A percentile compares a stretch with the other conserved stretches of the same genome.
These are phyloP conservation scores for Eupeodes latifasciatus DNA, from an alignment of 2,888 invertebrate species.

Conservation along the genomic window DNA sequence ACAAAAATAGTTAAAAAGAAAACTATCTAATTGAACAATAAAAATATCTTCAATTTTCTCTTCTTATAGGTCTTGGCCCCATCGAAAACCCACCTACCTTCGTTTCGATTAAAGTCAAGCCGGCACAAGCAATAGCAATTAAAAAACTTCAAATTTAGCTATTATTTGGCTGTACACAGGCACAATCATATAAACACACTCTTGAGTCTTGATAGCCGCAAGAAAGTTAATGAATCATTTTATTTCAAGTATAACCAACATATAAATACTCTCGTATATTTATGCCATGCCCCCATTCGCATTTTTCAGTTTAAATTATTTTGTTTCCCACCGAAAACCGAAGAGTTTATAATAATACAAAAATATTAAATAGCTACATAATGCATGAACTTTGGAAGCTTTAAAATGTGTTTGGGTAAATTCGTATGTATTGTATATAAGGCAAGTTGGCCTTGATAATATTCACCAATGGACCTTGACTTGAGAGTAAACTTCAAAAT, in stretches of 20 bases:
- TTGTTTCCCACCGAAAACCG: conserved; percentile 25
- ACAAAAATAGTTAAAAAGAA: neutral
- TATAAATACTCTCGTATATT: neutral
- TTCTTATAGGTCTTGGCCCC: conserved; percentile 26
- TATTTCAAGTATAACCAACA: neutral
- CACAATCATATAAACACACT: neutral
- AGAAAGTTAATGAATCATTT: conserved; percentile 45
- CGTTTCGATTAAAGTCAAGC: conserved; percentile 29
- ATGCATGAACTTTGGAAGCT: conserved; percentile 19
- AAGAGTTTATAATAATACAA: neutral
- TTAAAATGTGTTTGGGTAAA: neutral
- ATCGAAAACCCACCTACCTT: conserved; percentile 1
- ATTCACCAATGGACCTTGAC: conserved; percentile 67
- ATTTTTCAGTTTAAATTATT: neutral
- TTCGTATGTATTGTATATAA: neutral
- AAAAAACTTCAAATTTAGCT: conserved; percentile 23
- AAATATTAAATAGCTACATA: conserved; percentile 5
- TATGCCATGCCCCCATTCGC: conserved; percentile 18
- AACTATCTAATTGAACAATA: conserved; percentile 32
- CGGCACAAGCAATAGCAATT: conserved; percentile 3
- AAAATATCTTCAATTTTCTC: conserved; percentile 39
- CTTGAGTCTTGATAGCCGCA: neutral
- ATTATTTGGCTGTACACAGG: conserved; percentile 18
- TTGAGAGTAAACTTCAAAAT: conserved; percentile 36
- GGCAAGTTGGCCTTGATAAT: conserved; percentile 10